Evolutionary conservation across 2,797 vertebrate species (phyloP), one percentile per base, ranked within the genome.

Genomic region (Staurois parvus): DNA sequence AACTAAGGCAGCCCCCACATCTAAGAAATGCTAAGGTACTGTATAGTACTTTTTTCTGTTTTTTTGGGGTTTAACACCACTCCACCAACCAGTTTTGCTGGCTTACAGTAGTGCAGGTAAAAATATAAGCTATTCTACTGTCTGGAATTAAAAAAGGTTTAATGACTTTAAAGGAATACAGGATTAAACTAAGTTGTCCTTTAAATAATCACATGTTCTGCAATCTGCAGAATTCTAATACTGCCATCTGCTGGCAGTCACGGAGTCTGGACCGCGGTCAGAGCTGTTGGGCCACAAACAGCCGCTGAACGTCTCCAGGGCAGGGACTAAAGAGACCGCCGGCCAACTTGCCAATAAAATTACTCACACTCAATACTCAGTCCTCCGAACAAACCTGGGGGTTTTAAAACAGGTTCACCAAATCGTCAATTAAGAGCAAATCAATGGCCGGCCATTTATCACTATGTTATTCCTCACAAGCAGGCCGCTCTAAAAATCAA

Each of bases 401-500:
- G 79, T 89, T 93, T 92, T 91, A 92, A 89, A 93, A 91, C 94
- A 91, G 96, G 94, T 96, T 94, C 91, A 88, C 95, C 95, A 98
- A 98, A 99, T 98, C 96, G 97, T 97, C 98, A 95, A 97, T 99
- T 98, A 99, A 99, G 97, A 95, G 96, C 95, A 88, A 97, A 99
- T 99, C 96, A 97, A 98, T 98, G 93, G 93, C 79, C 40, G 76
- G 93, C 92, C 95, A 95, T 99, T 96, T 95, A 97, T 98, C 97
- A 98, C 92, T 0, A 91, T 91, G 90, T 92, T 93, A 93, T 92
- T 93, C 91, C 91, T 89, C 86, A 95, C 28, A 13, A 64, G 62
- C 80, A 0, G 45, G 59, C 85, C 26, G 34, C 88, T 84, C 90
- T 78, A 84, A 88, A 91, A 92, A 94, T 94, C 92, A 91, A 95